Conservation (phyloP, 2,797 vertebrate genomes). For the Macrochelys suwanniensis region DNA sequence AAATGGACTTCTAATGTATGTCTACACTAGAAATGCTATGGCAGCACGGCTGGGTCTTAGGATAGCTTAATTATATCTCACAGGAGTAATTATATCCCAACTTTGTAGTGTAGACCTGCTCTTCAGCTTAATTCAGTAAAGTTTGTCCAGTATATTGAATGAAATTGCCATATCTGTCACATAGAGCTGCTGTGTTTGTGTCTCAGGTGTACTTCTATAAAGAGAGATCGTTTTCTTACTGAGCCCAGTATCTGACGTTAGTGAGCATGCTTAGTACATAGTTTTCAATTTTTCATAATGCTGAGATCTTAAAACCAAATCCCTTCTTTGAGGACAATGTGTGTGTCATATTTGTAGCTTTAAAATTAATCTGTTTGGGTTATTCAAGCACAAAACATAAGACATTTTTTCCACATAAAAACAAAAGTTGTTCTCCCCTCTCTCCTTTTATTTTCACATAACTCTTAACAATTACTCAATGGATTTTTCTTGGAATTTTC, state of each 20-base stretch:
- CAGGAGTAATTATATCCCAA: neutral
- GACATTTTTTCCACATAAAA: slow-evolving; percentile 58
- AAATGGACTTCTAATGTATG: neutral
- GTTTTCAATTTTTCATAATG: slow-evolving; percentile 17
- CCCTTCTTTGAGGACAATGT: slow-evolving; percentile 62
- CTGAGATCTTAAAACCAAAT: neutral
- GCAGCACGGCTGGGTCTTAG: neutral
- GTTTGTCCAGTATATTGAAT: neutral
- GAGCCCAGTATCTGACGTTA: neutral
- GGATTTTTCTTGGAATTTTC: slow-evolving; percentile 11
- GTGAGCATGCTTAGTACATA: neutral
- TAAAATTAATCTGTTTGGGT: neutral
- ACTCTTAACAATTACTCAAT: neutral
- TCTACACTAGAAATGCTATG: neutral
- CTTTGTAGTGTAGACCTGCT: neutral
- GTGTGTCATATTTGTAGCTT: slow-evolving; percentile 14
- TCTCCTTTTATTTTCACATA: slow-evolving; percentile 1
- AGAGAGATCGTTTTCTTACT: accelerated
- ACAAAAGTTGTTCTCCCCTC: neutral
- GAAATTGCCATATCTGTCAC: neutral
- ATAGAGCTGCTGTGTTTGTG: accelerated
- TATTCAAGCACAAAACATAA: slow-evolving; percentile 58
- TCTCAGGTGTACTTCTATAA: neutral
- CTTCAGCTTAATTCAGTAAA: neutral
- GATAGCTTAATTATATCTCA: neutral